A percentile compares a stretch with the other conserved stretches of the same genome.
These are phyloP conservation scores for Gryllus longicercus DNA, from an alignment of 2,888 invertebrate genomes.

Conservation along the genomic window DNA sequence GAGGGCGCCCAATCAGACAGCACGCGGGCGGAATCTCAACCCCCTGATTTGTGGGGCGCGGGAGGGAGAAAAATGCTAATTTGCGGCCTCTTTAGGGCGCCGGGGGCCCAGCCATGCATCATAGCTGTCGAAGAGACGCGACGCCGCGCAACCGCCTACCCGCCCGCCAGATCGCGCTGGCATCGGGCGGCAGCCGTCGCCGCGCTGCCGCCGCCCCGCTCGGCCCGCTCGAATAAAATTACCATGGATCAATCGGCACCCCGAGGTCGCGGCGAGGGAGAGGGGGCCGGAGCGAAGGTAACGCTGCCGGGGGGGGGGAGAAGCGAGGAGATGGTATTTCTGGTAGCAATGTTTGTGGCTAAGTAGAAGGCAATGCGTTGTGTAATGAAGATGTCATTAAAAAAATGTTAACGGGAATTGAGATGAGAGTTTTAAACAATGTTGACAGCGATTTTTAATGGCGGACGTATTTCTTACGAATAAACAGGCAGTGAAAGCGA, in stretches of 20 bases:
- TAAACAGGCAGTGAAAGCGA: no score
- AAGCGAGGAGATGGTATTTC: no score
- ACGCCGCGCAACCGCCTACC: background rate
- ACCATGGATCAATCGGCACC: background rate
- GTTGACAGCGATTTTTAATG: no score
- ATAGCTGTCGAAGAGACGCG: background rate
- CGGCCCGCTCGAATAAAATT: background rate
- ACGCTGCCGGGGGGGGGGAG: no score
- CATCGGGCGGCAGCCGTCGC: no score
- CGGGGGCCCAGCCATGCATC: background rate
- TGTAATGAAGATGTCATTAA: no score
- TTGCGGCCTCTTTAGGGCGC: background rate
- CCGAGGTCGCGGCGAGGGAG: background rate
- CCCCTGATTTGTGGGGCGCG: background rate
- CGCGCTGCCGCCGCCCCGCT: background rate
- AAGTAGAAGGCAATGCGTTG: no score
- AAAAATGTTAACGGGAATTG: no score
- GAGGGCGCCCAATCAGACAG: background rate
- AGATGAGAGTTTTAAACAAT: no score
- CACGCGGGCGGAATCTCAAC: background rate
- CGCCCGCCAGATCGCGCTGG: no score
- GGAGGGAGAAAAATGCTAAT: constrained; percentile 7
- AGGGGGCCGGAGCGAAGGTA: background rate
- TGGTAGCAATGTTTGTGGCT: no score
- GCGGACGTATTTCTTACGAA: no score